Conservation (phyloP, 2,113 vertebrate species). For the Semicossyphus pulcher region DNA sequence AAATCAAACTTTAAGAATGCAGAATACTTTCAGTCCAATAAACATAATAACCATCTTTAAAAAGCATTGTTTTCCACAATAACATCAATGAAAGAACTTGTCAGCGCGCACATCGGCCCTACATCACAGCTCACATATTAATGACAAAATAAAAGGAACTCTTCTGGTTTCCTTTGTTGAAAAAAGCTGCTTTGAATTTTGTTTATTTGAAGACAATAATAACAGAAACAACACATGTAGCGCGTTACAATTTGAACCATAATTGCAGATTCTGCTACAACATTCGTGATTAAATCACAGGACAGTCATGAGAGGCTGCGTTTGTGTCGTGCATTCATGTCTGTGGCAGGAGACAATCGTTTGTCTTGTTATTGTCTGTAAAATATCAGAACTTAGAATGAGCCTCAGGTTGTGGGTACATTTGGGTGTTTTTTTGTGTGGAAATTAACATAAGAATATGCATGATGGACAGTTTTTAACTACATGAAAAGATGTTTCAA, state of each 20-base stretch:
- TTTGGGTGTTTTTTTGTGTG: too few relatives aligned
- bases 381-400: too few relatives aligned
- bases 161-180: slow-evolving; percentile 16
- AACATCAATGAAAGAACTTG: slow-evolving; percentile 34
- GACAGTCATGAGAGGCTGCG: too few relatives aligned
- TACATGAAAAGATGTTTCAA: too few relatives aligned
- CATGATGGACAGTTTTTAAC: too few relatives aligned
- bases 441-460: too few relatives aligned
- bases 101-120: slow-evolving; percentile 28
- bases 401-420: too few relatives aligned
- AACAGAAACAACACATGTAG: background rate
- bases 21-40: slow-evolving; percentile 16
- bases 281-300: background rate
- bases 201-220: slow-evolving; percentile 24
- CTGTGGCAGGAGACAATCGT: too few relatives aligned
- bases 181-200: slow-evolving; percentile 3
- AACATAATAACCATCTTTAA: slow-evolving; percentile 31
- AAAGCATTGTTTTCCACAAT: slow-evolving; percentile 45
- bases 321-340: too few relatives aligned
- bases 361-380: too few relatives aligned
- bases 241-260: background rate
- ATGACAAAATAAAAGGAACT: background rate
- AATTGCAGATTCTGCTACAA: background rate
- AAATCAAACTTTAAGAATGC: background rate
- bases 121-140: slow-evolving; percentile 19